Evolutionary conservation across 2,888 invertebrate genomes (phyloP), one percentile per base, ranked within the genome.

Genomic region (Drosophila niveifrons): DNA sequence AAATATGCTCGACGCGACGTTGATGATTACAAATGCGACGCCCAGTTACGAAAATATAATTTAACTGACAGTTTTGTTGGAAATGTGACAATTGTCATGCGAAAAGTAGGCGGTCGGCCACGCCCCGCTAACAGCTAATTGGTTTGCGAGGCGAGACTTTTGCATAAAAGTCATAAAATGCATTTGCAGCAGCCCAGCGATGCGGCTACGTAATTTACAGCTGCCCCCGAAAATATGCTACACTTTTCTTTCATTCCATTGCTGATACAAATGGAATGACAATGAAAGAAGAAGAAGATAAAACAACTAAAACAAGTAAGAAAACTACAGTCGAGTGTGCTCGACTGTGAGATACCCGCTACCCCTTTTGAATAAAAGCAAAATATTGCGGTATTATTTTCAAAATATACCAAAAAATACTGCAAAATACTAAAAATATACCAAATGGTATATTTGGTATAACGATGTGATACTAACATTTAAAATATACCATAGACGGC

Each of bases 41-140:
- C 67, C 61, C 57, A 51, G 57, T 52, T 52, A 72, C 61, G 51
- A 71, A 84, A 84, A 80, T 81, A 79, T 82, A 81, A 80, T 84
- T 80, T 80, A 80, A 75, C 78, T 84, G 85, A 82, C 82, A 82
- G 82, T 82, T 61, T 75, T 75, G 68, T 66, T 78, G 78, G 66
- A 71, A 68, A 77, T 70, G 77, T 82, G 80, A 80, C 82, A 80
- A 80, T 80, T 78, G 66, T 66, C 66, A 80, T 65, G 47, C 41
- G 47, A 47, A 50, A 62, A 47, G 52, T 58, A 34, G 75, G 61
- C 66, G 44, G 62, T 56, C 13, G 41, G 29, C 59, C 62, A 55
- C 65, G 61, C 72, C 80, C 61, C 56, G 46, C 18, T 55, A 77
- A 67, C 75, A 70, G 76, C 80, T 83, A 83, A 78, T 78, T 81